Evolutionary conservation across 2,113 vertebrate genomes (phyloP).

Genomic region (Gopherus flavomarginatus): DNA sequence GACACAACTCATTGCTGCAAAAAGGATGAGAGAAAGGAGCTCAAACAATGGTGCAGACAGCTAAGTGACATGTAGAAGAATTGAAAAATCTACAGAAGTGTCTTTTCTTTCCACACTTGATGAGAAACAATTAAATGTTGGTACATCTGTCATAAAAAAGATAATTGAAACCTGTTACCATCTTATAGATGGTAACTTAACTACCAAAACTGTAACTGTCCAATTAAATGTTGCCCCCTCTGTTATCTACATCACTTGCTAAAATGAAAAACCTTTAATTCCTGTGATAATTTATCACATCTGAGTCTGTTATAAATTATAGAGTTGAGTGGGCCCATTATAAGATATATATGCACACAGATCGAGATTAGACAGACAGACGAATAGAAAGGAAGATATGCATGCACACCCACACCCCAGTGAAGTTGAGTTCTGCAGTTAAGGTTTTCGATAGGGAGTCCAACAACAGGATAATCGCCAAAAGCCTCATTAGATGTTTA

Average conservation of each 20-base stretch:
- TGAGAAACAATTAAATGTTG: slow-evolving; percentile 90
- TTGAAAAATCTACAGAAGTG: slow-evolving; percentile 98
- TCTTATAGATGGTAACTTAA: slow-evolving; percentile 70
- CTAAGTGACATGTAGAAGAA: slow-evolving; percentile 98
- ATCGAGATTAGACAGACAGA: neutral
- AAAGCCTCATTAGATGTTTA: slow-evolving; percentile 69
- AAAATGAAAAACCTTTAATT: slow-evolving; percentile 66
- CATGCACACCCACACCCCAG: slow-evolving; percentile 39
- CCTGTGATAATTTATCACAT: slow-evolving; percentile 37
- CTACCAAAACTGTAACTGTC: slow-evolving; percentile 74
- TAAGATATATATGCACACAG: neutral
- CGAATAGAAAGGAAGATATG: slow-evolving; percentile 19
- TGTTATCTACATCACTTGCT: slow-evolving; percentile 64
- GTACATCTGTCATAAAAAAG: slow-evolving; percentile 87
- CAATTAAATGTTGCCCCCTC: slow-evolving; percentile 69
- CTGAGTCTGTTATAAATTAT: neutral
- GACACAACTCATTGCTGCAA: slow-evolving; percentile 93
- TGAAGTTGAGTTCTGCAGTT: slow-evolving; percentile 47
- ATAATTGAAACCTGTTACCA: slow-evolving; percentile 80
- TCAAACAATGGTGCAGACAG: slow-evolving; percentile 92
- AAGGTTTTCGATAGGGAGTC: slow-evolving; percentile 66
- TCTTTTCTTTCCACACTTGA: slow-evolving; percentile 89
- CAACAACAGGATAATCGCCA: slow-evolving; percentile 21
- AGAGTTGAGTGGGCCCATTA: slow-evolving; percentile 10
- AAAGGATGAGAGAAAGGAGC: slow-evolving; percentile 87